A percentile compares a stretch with the other conserved stretches of the same genome.
Conservation (phyloP, 2,113 vertebrate genomes). For the Mesitornis unicolor region DNA sequence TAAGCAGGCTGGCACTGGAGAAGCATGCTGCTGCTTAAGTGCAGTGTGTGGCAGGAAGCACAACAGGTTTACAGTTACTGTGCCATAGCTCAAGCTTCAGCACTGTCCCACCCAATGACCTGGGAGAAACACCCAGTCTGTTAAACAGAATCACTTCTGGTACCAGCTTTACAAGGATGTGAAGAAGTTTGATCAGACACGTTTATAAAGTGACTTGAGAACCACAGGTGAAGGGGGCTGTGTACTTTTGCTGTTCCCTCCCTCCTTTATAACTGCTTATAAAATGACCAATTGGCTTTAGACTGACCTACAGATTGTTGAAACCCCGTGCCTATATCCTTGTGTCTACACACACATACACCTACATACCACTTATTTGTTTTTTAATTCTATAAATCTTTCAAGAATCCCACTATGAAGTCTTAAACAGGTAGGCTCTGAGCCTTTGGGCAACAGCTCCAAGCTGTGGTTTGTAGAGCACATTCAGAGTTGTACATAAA, state of each 20-base stretch:
- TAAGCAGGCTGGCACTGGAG: not conserved
- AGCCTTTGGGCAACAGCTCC: not conserved
- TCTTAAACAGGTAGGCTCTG: not conserved
- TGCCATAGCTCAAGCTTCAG: not conserved
- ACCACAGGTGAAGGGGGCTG: not conserved
- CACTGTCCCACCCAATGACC: not conserved
- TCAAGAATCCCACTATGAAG: not conserved
- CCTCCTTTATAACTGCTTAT: not conserved
- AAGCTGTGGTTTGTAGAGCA: not conserved
- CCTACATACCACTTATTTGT: not conserved
- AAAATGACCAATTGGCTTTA: not conserved
- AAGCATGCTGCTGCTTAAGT: not conserved
- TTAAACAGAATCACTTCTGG: not conserved
- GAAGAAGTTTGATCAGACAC: not conserved
- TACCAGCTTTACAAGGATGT: not conserved
- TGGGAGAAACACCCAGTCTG: not conserved
- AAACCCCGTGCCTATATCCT: not conserved
- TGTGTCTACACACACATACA: not conserved
- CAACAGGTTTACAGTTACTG: not conserved
- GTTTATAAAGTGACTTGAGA: not conserved
- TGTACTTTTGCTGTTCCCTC: not conserved
- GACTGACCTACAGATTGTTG: not conserved
- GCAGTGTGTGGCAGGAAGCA: not conserved
- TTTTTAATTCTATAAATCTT: not conserved
- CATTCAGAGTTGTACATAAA: not conserved